phyloP scores from a whole-genome alignment of 1,140 invertebrate species.

The Trypoxylus dichotomus region DNA sequence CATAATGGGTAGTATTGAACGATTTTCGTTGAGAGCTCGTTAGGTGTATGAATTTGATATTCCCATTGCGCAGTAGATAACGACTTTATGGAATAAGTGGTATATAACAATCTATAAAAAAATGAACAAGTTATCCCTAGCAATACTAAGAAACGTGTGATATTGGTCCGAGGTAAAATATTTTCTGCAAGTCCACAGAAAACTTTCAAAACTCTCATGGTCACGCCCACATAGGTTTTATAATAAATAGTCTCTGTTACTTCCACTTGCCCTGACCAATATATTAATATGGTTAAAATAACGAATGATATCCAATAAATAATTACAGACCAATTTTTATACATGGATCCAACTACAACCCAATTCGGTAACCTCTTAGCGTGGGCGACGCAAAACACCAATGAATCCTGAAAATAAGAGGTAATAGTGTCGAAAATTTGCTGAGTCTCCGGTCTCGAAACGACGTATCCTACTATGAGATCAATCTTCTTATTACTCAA shows the following conservation, averaged over 20 bases:
- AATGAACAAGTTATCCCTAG: constrained; percentile 36
- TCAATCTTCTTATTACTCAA: constrained; percentile 33
- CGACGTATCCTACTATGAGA: constrained; percentile 35
- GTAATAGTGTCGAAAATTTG: constrained; percentile 33
- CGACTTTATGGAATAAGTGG: constrained; percentile 35
- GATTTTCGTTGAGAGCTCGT: constrained; percentile 34
- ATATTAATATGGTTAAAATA: neutral
- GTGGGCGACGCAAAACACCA: constrained; percentile 38
- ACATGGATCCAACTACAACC: neutral
- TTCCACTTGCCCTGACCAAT: neutral
- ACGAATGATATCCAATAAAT: neutral
- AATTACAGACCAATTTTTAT: neutral
- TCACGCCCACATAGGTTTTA: too few relatives aligned
- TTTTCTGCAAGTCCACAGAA: too few relatives aligned
- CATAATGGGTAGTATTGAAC: constrained; percentile 11
- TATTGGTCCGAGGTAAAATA: constrained; percentile 13
- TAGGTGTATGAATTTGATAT: constrained; percentile 33
- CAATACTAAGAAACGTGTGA: constrained; percentile 35
- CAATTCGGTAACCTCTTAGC: neutral
- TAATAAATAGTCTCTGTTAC: too few relatives aligned
- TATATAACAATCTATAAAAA: constrained; percentile 30
- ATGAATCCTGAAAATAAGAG: constrained; percentile 34
- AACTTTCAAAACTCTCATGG: too few relatives aligned
- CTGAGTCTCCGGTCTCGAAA: constrained; percentile 30
- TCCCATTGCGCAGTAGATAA: constrained; percentile 33